Conservation (phyloP, 2,888 invertebrate species). For the Eupithecia centaureata region DNA sequence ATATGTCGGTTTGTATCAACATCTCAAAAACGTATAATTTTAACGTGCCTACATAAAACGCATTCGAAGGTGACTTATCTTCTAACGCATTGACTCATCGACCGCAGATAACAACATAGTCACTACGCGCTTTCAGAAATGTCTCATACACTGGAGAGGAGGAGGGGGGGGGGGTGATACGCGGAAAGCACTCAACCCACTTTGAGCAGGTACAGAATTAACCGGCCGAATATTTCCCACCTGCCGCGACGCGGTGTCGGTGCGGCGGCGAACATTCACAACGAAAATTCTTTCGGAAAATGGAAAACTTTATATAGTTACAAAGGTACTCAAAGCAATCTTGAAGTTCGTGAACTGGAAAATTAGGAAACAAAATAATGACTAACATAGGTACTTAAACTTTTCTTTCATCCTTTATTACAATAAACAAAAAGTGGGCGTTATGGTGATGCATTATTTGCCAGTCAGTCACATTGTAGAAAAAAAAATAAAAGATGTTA, state of each 20-base stretch:
- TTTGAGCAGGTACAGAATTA: slow-evolving; percentile 78
- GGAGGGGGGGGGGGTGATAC: slow-evolving; percentile 44
- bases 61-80: neutral
- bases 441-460: no score
- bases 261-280: slow-evolving; percentile 55
- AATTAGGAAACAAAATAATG: no score
- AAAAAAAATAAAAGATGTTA: no score
- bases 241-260: slow-evolving; percentile 61
- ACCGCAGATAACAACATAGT: slow-evolving; percentile 10
- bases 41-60: neutral
- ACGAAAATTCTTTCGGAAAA: slow-evolving; percentile 35
- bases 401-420: no score
- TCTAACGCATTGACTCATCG: slow-evolving; percentile 14
- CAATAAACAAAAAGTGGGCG: no score
- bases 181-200: slow-evolving; percentile 76
- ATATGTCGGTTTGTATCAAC: neutral
- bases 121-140: neutral
- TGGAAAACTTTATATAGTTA: no score
- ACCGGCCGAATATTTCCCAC: slow-evolving; percentile 79
- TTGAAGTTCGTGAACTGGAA: no score
- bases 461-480: no score
- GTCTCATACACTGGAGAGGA: slow-evolving; percentile 33
- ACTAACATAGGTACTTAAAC: no score
- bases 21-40: neutral
- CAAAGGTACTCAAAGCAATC: no score